A percentile compares a stretch with the other conserved stretches of the same genome.
Conservation (phyloP, 2,113 vertebrate species). For the Mirza zaza region DNA sequence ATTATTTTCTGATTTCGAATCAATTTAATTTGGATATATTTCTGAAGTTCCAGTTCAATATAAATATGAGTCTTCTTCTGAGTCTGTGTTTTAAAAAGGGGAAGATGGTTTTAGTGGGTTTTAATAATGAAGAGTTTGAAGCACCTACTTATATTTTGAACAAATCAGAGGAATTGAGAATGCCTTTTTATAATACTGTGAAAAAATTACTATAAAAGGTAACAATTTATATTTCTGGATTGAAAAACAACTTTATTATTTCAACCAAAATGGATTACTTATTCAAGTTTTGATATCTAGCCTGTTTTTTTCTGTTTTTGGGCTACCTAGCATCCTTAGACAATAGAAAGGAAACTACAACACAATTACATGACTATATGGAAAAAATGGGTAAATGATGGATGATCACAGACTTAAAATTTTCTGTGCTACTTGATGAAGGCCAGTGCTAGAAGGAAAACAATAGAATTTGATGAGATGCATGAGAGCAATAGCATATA, state of each 20-base stretch:
- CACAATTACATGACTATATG: not conserved
- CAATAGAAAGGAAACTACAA: not conserved
- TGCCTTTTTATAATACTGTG: not conserved
- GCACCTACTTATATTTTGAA: not conserved
- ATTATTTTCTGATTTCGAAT: not conserved
- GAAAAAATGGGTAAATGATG: not conserved
- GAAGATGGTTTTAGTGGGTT: not conserved
- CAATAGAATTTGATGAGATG: not conserved
- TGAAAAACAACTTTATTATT: slow-evolving; percentile 26
- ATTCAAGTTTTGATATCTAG: not conserved
- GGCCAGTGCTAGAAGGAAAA: not conserved
- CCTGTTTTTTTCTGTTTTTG: not conserved
- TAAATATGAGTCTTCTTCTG: not conserved
- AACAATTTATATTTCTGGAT: not conserved
- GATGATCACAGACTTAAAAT: not conserved
- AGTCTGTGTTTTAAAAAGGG: not conserved
- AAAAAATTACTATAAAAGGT: not conserved
- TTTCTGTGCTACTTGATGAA: not conserved
- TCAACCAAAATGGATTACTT: not conserved
- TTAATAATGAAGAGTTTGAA: not conserved
- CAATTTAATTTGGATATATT: not conserved
- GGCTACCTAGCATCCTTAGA: not conserved
- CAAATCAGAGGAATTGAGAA: not conserved
- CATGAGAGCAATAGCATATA: not conserved
- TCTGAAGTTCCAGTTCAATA: not conserved